Evolutionary conservation across 2,888 invertebrate genomes (phyloP), one percentile per base, ranked within the genome.

Genomic region (Sphaerophoria taeniata): DNA sequence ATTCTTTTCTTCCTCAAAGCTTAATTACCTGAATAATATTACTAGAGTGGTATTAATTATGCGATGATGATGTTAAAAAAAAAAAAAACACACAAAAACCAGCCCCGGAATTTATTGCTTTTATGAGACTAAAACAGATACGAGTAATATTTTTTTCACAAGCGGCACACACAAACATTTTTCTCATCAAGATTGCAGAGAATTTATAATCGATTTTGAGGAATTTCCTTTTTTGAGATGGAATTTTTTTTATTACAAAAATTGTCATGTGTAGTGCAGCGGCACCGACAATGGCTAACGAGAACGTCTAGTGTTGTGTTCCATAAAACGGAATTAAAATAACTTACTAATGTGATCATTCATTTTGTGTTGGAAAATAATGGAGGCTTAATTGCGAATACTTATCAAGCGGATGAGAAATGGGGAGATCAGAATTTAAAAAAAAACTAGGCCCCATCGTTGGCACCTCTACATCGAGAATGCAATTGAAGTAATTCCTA

Each of bases 141-240:
- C 39, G 24, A 53, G 51, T 39, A 51, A 53, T 16, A 53, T 53
- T 36, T 43, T 39, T 71, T 53, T 69, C 47, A 49, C 47, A 65
- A 70, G 33, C 76, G 2, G 24, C 24, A 24, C 24, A 24, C 24
- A 24, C 24, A 24, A 24, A 24, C 24, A 24, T 24, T 2, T 24
- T 24, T 24, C 24, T 24, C 24, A 24, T 24, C 43, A 72, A 76
- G 72, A 80, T 84, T 75, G 84, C 49, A 45, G 61, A 67, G 80
- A 80, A 81, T 85, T 80, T 76, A 81, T 80, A 80, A 72, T 76
- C 69, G 61, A 76, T 80, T 80, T 76, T 33, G 63, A 53, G 80
- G 80, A 80, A 85, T 80, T 36, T 81, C 63, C 24, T 60, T 43
- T 61, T 65, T 55, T 63, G 24, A 53, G 24, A 11, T 43, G 72